Conservation (phyloP, 2,888 invertebrate species). For the Anoplius nigerrimus region DNA sequence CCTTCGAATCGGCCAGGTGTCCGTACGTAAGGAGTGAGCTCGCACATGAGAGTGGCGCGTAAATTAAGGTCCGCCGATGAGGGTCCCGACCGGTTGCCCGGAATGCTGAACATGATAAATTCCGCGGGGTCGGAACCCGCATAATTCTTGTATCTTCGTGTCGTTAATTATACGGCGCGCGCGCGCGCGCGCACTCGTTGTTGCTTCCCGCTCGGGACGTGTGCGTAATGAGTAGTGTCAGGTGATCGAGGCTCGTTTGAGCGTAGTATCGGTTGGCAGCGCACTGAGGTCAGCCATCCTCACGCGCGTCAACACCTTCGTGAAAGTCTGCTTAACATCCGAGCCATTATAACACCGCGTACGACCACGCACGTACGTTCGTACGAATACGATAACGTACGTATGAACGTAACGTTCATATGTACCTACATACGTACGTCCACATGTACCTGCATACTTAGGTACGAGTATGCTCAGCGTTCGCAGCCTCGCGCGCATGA, state of each 20-base stretch:
- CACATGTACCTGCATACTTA: too few relatives aligned
- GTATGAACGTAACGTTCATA: too few relatives aligned
- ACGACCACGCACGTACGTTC: too few relatives aligned
- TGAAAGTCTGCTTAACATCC: constrained; percentile 44
- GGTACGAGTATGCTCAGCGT: too few relatives aligned
- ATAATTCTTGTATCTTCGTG: constrained; percentile 34
- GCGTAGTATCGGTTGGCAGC: constrained; percentile 48
- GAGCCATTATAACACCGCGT: constrained; percentile 30
- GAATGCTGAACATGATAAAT: constrained; percentile 21
- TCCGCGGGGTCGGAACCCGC: constrained; percentile 20
- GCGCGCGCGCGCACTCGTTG: constrained; percentile 30
- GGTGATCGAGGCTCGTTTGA: constrained; percentile 58
- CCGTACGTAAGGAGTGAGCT: too few relatives aligned
- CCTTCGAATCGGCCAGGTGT: background rate
- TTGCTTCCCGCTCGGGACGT: constrained; percentile 25
- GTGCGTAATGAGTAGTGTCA: constrained; percentile 60
- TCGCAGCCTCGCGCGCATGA: constrained; percentile 19
- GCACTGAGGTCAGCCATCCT: constrained; percentile 48
- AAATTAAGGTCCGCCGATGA: constrained; percentile 8
- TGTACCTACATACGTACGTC: too few relatives aligned
- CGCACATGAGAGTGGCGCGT: background rate
- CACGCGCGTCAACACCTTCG: constrained; percentile 42
- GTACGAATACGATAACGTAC: too few relatives aligned
- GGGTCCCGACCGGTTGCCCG: constrained; percentile 1
- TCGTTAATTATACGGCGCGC: constrained; percentile 54